phyloP scores from a whole-genome alignment of 2,113 vertebrate genomes.

The Sturnus vulgaris region DNA sequence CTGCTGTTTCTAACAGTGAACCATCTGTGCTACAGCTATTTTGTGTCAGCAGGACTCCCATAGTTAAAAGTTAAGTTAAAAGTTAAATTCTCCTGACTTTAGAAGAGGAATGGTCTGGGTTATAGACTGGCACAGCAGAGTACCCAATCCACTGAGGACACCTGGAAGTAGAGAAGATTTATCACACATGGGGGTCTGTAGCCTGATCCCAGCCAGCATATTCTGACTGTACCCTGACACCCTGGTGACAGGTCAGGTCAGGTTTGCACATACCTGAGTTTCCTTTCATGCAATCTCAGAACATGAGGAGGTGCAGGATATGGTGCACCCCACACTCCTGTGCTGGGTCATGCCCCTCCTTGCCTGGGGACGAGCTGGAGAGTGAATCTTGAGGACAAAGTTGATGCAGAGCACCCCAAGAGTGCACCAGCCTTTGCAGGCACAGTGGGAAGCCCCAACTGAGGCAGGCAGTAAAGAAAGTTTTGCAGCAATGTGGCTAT shows the following conservation, averaged over 20 bases:
- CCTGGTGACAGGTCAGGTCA: not conserved
- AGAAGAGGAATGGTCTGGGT: not conserved
- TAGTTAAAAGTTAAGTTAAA: not conserved
- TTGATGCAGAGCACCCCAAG: fast-evolving
- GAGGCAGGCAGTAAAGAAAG: not conserved
- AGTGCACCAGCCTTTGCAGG: fast-evolving
- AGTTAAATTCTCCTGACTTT: not conserved
- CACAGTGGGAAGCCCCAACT: not conserved
- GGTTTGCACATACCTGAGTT: not conserved
- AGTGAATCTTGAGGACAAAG: not conserved
- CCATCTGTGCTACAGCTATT: not conserved
- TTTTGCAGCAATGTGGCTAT: not conserved
- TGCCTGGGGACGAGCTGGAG: not conserved
- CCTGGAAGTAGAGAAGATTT: not conserved
- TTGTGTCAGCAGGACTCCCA: not conserved
- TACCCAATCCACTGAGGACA: not conserved
- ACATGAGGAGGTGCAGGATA: fast-evolving
- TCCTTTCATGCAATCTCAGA: not conserved
- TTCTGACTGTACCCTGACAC: fast-evolving
- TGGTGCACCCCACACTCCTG: not conserved
- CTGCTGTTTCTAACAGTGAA: not conserved
- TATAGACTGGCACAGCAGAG: not conserved
- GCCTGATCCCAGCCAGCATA: not conserved
- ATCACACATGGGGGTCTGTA: fast-evolving
- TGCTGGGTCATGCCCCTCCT: fast-evolving